Evolutionary conservation across 2,888 invertebrate species (phyloP).

Genomic region (Gastrophysa polygoni): DNA sequence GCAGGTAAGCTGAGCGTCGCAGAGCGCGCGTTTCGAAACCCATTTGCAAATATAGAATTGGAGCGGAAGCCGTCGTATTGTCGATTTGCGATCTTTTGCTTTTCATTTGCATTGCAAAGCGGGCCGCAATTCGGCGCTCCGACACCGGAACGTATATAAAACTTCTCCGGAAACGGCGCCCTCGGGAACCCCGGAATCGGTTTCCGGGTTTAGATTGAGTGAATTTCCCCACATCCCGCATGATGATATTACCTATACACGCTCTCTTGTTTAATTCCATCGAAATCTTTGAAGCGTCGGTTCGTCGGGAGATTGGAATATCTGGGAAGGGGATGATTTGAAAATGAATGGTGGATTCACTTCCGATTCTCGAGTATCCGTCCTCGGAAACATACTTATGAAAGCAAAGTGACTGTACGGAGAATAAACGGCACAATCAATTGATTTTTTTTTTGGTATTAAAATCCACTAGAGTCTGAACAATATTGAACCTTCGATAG

Average conservation of each 20-base stretch:
- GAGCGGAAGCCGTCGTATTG: constrained; percentile 55
- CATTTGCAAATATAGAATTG: constrained; percentile 55
- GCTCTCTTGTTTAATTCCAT: constrained; percentile 56
- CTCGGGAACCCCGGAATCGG: constrained; percentile 56
- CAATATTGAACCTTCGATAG: no score
- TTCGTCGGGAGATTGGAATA: constrained; percentile 19
- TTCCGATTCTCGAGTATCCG: no score
- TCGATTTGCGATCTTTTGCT: constrained; percentile 59
- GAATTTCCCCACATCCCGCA: constrained; percentile 56
- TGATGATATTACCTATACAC: constrained; percentile 56
- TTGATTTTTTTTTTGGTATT: no score
- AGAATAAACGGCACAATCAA: no score
- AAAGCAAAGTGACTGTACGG: no score
- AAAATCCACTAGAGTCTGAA: no score
- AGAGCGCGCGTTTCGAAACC: constrained; percentile 47
- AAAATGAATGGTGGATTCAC: not conserved
- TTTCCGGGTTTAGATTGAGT: constrained; percentile 60
- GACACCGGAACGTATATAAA: constrained; percentile 55
- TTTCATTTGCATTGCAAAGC: constrained; percentile 60
- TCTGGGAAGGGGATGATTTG: not conserved
- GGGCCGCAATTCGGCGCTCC: constrained; percentile 55
- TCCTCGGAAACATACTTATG: no score
- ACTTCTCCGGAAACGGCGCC: constrained; percentile 56
- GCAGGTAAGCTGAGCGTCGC: constrained; percentile 9
- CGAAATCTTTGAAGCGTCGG: constrained; percentile 54